A percentile compares a stretch with the other conserved stretches of the same genome.
These are phyloP conservation scores for Ornithorhynchus anatinus DNA, from an alignment of 2,113 vertebrate genomes.

Conservation along the genomic window DNA sequence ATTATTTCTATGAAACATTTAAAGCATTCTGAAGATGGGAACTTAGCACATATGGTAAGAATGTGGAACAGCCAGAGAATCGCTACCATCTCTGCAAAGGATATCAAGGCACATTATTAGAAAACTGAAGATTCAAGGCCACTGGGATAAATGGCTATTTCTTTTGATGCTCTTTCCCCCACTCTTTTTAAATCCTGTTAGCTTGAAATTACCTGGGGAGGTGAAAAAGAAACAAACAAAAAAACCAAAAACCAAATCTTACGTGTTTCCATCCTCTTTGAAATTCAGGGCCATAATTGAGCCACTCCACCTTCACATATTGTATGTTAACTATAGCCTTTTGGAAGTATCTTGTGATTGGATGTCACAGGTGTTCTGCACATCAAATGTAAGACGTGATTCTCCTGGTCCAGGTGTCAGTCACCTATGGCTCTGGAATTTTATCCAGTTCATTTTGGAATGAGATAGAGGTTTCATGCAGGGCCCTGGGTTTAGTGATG, in stretches of 20 bases:
- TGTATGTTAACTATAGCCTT: no score
- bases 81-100: background rate
- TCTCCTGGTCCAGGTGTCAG: no score
- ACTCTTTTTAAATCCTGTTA: background rate
- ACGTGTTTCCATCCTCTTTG: slow-evolving; percentile 4
- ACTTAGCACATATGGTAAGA: slow-evolving; percentile 15
- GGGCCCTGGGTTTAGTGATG: no score
- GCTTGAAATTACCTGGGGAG: background rate
- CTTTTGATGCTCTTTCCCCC: background rate
- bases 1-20: slow-evolving; percentile 26
- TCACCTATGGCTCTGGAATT: no score
- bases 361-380: no score
- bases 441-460: no score
- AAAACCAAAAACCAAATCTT: slow-evolving; percentile 2
- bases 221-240: slow-evolving; percentile 25
- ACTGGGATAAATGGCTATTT: background rate
- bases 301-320: no score
- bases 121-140: background rate
- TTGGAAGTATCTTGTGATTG: no score
- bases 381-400: no score
- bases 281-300: background rate
- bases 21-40: background rate
- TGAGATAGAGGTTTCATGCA: no score
- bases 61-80: background rate
- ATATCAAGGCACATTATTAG: background rate